Conservation (phyloP, 2,888 invertebrate species). For the Scaptomyza cyrtandrae region DNA sequence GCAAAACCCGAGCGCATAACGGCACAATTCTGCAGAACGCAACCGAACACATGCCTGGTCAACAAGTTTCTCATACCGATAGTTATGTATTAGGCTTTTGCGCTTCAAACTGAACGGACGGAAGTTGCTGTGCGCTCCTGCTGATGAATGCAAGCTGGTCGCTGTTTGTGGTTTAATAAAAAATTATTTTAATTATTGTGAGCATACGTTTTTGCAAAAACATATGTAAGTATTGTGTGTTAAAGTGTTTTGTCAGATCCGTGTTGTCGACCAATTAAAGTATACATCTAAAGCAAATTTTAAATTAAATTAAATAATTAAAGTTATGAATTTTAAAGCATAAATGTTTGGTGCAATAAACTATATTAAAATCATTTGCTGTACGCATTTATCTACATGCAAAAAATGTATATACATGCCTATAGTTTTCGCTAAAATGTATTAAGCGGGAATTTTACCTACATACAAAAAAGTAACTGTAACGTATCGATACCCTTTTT, state of each 20-base stretch:
- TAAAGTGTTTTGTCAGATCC: neutral
- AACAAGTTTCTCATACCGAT: constrained; percentile 3
- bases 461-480: neutral
- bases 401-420: neutral
- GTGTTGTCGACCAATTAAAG: neutral
- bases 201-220: neutral
- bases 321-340: neutral
- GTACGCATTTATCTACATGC: neutral
- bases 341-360: too few species aligned
- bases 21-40: neutral
- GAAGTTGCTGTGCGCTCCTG: neutral
- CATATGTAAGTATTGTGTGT: neutral
- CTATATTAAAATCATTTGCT: neutral
- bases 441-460: neutral
- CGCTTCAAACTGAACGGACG: neutral
- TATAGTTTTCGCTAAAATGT: neutral
- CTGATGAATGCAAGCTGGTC: neutral
- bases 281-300: neutral
- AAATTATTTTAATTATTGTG: neutral
- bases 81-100: neutral
- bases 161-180: neutral
- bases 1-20: neutral
- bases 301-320: neutral
- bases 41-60: neutral
- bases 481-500: neutral